Conservation (phyloP, 2,113 vertebrate genomes). For the Melierax canorus region DNA sequence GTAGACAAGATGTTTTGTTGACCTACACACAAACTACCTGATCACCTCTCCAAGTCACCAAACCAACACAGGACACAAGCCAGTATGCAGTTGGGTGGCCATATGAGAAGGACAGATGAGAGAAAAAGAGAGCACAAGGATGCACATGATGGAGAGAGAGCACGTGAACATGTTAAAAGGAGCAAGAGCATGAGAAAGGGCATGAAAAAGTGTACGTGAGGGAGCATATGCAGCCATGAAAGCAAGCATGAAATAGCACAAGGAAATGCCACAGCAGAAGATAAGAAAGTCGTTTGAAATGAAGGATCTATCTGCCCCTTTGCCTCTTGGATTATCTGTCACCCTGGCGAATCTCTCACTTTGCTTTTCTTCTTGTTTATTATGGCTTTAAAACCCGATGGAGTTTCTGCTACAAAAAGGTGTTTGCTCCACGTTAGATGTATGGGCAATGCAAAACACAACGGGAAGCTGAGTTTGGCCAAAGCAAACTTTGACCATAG, state of each 20-base stretch:
- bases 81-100: background rate
- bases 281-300: background rate
- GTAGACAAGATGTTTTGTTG: background rate
- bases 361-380: background rate
- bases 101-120: background rate
- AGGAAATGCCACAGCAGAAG: background rate
- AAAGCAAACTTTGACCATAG: background rate
- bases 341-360: background rate
- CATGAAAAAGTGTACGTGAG: fast-evolving
- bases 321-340: background rate
- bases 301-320: background rate
- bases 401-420: background rate
- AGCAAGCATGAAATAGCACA: background rate
- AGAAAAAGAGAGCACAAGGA: background rate
- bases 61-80: background rate
- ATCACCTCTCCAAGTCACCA: background rate
- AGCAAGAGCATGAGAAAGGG: background rate
- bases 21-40: background rate
- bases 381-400: background rate
- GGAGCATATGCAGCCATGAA: fast-evolving
- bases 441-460: background rate
- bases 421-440: background rate
- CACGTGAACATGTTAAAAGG: background rate
- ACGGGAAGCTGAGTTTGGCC: background rate
- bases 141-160: background rate